These are phyloP conservation scores for Dinocampus coccinellae DNA, from an alignment of 2,888 invertebrate species.

Conservation along the genomic window DNA sequence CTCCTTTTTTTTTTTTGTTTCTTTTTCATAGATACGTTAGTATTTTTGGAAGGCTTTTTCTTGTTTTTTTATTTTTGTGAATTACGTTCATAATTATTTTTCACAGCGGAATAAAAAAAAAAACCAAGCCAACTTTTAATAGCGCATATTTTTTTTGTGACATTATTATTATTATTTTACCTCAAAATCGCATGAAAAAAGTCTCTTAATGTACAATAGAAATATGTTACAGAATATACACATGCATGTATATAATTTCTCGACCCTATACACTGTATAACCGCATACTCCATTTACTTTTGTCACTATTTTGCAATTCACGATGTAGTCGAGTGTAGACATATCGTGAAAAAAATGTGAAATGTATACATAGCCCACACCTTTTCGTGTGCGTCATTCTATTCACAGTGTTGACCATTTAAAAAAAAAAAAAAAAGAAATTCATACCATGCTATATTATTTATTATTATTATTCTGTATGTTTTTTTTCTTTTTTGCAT, in stretches of 20 bases:
- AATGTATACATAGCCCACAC: constrained; percentile 36
- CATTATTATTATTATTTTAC: neutral
- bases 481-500: neutral
- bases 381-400: neutral
- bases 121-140: neutral
- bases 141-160: neutral
- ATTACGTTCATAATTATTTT: neutral
- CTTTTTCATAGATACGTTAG: no score
- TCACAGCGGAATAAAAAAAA: neutral
- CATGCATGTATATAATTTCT: neutral
- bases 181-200: neutral
- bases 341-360: constrained; percentile 55
- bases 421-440: neutral
- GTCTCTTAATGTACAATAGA: neutral
- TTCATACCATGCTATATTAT: no score
- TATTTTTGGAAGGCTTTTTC: no score
- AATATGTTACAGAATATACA: neutral
- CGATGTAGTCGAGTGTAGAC: constrained; percentile 42
- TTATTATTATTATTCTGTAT: neutral
- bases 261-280: neutral
- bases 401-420: neutral
- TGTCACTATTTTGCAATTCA: constrained; percentile 46
- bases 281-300: neutral
- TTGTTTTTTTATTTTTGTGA: neutral
- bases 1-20: no score